These are phyloP conservation scores for Carassius carassius DNA, from an alignment of 2,113 vertebrate genomes.

Conservation along the genomic window DNA sequence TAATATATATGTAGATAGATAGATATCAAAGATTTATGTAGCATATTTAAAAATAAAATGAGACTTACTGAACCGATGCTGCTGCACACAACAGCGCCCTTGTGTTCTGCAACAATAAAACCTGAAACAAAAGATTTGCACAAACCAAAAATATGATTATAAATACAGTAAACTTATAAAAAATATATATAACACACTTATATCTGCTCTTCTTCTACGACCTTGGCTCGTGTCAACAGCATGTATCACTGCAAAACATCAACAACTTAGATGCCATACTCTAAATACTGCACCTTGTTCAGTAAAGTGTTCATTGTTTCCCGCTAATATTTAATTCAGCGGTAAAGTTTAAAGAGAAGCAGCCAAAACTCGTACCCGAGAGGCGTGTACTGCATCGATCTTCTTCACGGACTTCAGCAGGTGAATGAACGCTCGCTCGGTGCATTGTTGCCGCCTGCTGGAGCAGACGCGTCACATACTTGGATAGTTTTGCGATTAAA, in stretches of 20 bases:
- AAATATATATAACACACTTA: too few species aligned
- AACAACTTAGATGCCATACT: not conserved
- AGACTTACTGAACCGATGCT: conserved; percentile 61
- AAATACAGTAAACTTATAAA: not conserved
- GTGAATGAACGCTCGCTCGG: not conserved
- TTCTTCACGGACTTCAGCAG: not conserved
- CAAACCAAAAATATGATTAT: not conserved
- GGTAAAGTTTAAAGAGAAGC: not conserved
- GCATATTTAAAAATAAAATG: too few species aligned
- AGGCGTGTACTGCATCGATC: not conserved
- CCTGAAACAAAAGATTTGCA: conserved; percentile 55
- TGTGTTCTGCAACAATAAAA: conserved; percentile 54
- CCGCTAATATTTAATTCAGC: not conserved
- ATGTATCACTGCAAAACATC: not conserved
- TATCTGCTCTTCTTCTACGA: not conserved
- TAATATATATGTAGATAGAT: too few species aligned
- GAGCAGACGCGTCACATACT: not conserved
- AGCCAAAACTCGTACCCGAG: not conserved
- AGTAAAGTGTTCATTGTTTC: conserved; percentile 47
- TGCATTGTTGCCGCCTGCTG: not conserved
- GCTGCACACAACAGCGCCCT: conserved; percentile 50
- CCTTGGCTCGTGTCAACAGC: not conserved
- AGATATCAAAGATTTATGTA: too few species aligned
- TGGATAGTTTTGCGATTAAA: not conserved
- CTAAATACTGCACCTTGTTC: conserved; percentile 39